Percentiles rank a stretch among this genome's conserved stretches.
Evolutionary conservation across 2,888 invertebrate genomes (phyloP).

Genomic region (Cheilosia scutellata): DNA sequence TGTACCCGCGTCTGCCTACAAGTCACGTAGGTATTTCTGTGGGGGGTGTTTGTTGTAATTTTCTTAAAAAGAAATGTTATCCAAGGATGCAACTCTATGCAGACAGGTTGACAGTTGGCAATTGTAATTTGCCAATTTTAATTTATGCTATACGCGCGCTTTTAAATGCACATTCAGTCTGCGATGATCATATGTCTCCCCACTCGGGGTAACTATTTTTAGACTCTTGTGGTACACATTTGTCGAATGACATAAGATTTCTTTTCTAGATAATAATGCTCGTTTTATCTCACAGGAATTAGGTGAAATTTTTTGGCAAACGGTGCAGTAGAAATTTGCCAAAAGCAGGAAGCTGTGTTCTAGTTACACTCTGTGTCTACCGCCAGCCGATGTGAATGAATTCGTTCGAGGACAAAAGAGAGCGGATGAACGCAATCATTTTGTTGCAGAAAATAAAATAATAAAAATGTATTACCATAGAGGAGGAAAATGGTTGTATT

Average conservation of each 20-base stretch:
- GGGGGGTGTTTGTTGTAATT: not conserved
- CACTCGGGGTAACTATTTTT: conserved; percentile 47
- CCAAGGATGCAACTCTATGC: conserved; percentile 37
- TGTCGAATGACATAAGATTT: conserved; percentile 64
- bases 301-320: conserved; percentile 72
- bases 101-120: conserved; percentile 57
- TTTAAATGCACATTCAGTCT: conserved; percentile 18
- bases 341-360: conserved; percentile 66
- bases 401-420: conserved; percentile 61
- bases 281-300: conserved; percentile 62
- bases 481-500: not conserved
- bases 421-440: conserved; percentile 3
- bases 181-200: not conserved
- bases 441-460: not conserved
- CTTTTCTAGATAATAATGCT: conserved; percentile 48
- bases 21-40: conserved; percentile 38
- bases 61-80: conserved; percentile 10
- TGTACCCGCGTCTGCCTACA: conserved; percentile 22
- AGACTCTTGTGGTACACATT: conserved; percentile 45
- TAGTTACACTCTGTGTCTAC: conserved; percentile 43
- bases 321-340: conserved; percentile 36
- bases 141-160: conserved; percentile 32
- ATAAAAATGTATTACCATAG: not conserved
- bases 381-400: conserved; percentile 59
- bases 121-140: conserved; percentile 45